Base-by-base conservation (phyloP, 1,140 invertebrate species). In the Drosophila murphyi region DNA sequence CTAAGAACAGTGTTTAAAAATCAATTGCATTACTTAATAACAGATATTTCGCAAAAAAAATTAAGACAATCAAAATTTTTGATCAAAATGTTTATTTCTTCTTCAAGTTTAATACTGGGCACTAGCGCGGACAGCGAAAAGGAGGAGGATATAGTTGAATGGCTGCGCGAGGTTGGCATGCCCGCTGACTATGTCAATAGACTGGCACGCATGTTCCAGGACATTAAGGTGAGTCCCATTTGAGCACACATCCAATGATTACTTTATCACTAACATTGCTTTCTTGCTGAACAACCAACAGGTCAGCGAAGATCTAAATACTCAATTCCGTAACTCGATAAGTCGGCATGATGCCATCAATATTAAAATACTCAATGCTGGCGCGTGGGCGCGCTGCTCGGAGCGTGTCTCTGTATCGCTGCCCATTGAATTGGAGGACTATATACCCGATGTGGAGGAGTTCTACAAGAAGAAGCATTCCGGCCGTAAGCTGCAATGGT, bases 181-280 rank as follows among this genome's bases (percentile, higher is more conserved):
- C 99, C 99, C 4, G 98, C 98, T 2, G 99, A 99, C 93, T 99
- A 98, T 94, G 98, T 99, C 5, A 99, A 99, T 94, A 99, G 99
- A 93, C 93, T 99, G 78, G 98, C 97, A 5, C 94, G 98, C 83
- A 99, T 99, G 97, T 98, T 98, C 92, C 98, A 99, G 95, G 99
- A 99, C 93, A 98, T 99, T 75, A 99, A 99, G 95, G 97, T 99
- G 10, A 65, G 62, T 57, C 4, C 0, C 5, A 20, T 20, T 20
- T 20, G 20, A 20, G 20, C 3, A 28, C 7, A 12, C 5, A 12
- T 4, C 32, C n/a, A 20, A 29, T n/a, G 41, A 10, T 29, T 10
- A n/a, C n/a, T 31, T n/a, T 50, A 5, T n/a, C 0, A 10, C 2
- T 52, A 32, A 57, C 34, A 37, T 45, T 10, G 10, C 6, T 12